These are phyloP conservation scores for Drosophila nikananu DNA, from an alignment of 1,140 invertebrate species.

Conservation along the genomic window DNA sequence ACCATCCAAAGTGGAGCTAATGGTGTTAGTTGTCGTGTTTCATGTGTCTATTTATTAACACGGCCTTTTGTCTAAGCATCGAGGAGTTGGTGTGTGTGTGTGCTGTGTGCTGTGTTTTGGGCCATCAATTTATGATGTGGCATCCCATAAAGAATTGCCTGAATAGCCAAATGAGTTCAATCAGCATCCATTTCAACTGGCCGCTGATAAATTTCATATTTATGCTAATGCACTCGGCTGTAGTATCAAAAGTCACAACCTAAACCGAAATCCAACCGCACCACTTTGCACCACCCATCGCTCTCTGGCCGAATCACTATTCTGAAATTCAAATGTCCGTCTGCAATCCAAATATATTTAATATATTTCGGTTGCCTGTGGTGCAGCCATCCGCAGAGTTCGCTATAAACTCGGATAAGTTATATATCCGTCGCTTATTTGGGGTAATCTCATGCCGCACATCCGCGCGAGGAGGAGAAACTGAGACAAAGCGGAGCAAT, in stretches of 20 bases:
- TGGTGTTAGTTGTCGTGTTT: conserved; percentile 84
- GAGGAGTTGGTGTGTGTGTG: neutral
- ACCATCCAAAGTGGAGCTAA: conserved; percentile 83
- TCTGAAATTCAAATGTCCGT: conserved; percentile 61
- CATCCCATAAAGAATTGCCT: conserved; percentile 72
- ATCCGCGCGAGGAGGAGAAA: conserved; percentile 29
- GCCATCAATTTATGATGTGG: conserved; percentile 63
- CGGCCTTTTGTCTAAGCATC: conserved; percentile 72
- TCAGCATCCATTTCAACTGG: conserved; percentile 74
- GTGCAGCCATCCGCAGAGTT: conserved; percentile 39
- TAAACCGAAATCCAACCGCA: conserved; percentile 43
- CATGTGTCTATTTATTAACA: conserved; percentile 81
- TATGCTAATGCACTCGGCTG: conserved; percentile 65
- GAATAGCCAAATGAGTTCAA: conserved; percentile 81
- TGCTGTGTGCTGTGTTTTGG: conserved; percentile 11
- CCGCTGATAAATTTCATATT: conserved; percentile 82
- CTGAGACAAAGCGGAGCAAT: conserved; percentile 15
- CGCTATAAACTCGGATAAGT: conserved; percentile 72
- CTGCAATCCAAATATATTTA: conserved; percentile 65
- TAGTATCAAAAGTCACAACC: conserved; percentile 46
- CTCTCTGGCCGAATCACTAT: conserved; percentile 20
- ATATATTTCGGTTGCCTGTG: conserved; percentile 67
- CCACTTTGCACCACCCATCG: conserved; percentile 59
- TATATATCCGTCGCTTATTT: conserved; percentile 72
- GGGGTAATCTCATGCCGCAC: conserved; percentile 45